phyloP scores from a whole-genome alignment of 2,797 vertebrate species.

The Ciconia nigra region DNA sequence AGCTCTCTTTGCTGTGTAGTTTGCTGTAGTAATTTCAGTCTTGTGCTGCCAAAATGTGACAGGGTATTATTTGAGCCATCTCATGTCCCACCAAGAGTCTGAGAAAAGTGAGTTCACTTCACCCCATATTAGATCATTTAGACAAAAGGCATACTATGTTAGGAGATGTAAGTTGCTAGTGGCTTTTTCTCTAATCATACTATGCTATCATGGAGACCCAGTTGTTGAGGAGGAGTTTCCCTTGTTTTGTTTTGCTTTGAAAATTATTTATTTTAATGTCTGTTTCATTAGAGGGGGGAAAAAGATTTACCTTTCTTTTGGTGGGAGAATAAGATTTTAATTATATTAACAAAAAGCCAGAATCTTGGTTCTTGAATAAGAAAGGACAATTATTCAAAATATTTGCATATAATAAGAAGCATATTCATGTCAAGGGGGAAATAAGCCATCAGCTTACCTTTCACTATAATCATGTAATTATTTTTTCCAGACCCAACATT shows the following conservation, averaged over 20 bases:
- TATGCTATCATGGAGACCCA: background rate
- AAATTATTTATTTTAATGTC: background rate
- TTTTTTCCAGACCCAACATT: background rate
- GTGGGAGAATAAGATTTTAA: background rate
- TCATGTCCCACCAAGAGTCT: background rate
- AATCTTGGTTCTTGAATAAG: background rate
- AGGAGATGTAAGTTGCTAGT: background rate
- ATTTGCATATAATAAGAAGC: background rate
- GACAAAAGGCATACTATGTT: background rate
- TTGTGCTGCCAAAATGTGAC: background rate
- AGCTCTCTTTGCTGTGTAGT: background rate
- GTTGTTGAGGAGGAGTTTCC: background rate
- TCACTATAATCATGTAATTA: background rate
- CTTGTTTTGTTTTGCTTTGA: background rate
- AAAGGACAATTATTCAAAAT: background rate
- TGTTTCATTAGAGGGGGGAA: background rate
- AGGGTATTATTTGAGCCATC: background rate
- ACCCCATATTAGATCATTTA: background rate
- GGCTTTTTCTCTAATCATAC: background rate
- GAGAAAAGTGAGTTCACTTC: background rate
- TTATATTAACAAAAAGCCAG: background rate
- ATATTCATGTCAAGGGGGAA: background rate
- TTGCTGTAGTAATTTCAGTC: background rate
- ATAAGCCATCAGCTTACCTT: background rate
- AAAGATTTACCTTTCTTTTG: background rate